phyloP scores from a whole-genome alignment of 2,113 vertebrate genomes.

The Xiphias gladius region DNA sequence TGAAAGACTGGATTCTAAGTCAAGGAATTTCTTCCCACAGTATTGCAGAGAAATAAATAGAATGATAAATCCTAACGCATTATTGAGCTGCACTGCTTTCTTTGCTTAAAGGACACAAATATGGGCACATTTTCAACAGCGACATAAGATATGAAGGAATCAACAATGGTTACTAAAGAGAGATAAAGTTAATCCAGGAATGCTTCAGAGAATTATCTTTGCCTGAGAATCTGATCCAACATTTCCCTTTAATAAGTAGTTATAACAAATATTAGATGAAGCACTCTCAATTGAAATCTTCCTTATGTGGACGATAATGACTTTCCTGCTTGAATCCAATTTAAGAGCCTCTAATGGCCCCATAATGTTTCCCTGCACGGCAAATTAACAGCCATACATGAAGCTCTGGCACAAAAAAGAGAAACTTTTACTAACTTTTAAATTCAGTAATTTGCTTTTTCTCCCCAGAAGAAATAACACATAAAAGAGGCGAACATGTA shows the following conservation, averaged over 20 bases:
- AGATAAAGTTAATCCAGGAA: constrained; percentile 61
- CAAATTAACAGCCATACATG: constrained; percentile 72
- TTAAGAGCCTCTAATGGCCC: constrained; percentile 78
- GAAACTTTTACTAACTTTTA: constrained; percentile 70
- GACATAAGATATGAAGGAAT: constrained; percentile 69
- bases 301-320: constrained; percentile 77
- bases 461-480: constrained; percentile 53
- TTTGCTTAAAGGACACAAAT: constrained; percentile 80
- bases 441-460: constrained; percentile 63
- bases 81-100: constrained; percentile 29
- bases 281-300: constrained; percentile 77
- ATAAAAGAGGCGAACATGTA: not conserved
- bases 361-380: constrained; percentile 73
- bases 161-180: constrained; percentile 62
- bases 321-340: constrained; percentile 81
- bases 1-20: not conserved
- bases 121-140: constrained; percentile 32
- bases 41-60: constrained; percentile 13
- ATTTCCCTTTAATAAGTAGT: constrained; percentile 69
- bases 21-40: not conserved
- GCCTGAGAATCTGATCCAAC: constrained; percentile 63
- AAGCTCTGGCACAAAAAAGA: constrained; percentile 59
- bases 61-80: constrained; percentile 11
- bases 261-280: constrained; percentile 77
- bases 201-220: constrained; percentile 67